Percentiles rank a stretch among this genome's conserved stretches.
Evolutionary conservation across 2,888 invertebrate genomes (phyloP).

Genomic region (Mythimna ferrago): DNA sequence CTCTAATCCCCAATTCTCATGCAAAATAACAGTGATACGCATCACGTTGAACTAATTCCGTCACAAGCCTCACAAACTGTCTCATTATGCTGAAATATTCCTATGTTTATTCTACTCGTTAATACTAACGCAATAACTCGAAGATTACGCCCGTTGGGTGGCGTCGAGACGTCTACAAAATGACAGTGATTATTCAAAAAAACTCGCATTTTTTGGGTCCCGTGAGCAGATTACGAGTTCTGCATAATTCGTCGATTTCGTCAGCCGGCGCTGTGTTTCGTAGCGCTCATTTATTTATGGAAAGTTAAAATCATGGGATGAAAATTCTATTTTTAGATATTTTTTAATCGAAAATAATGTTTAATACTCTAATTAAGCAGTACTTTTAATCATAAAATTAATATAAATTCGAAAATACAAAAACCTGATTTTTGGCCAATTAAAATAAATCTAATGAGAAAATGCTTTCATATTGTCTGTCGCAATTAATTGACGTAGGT

Average conservation of each 20-base stretch:
- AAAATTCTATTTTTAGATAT: neutral
- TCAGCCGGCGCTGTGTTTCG: conserved; percentile 32
- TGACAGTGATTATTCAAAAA: conserved; percentile 76
- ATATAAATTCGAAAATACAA: no score
- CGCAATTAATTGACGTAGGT: neutral
- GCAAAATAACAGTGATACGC: conserved; percentile 50
- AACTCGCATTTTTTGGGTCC: conserved; percentile 66
- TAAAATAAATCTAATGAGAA: neutral
- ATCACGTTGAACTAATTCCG: conserved; percentile 63
- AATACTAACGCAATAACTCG: conserved; percentile 77
- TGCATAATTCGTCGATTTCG: conserved; percentile 65
- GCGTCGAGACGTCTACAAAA: conserved; percentile 69
- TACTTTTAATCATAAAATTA: no score
- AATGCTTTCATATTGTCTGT: neutral
- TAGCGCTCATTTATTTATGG: conserved; percentile 29
- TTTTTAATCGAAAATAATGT: neutral
- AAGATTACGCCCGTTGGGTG: conserved; percentile 75
- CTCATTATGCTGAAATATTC: conserved; percentile 73
- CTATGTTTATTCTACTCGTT: conserved; percentile 79
- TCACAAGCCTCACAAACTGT: conserved; percentile 64
- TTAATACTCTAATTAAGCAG: no score
- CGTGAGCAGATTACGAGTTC: conserved; percentile 61
- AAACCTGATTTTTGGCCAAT: no score
- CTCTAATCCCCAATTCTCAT: conserved; percentile 49
- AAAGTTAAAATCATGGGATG: conserved; percentile 7